A percentile compares a stretch with the other conserved stretches of the same genome.
phyloP scores from a whole-genome alignment of 2,888 invertebrate genomes.

The Dastarcus helophoroides region DNA sequence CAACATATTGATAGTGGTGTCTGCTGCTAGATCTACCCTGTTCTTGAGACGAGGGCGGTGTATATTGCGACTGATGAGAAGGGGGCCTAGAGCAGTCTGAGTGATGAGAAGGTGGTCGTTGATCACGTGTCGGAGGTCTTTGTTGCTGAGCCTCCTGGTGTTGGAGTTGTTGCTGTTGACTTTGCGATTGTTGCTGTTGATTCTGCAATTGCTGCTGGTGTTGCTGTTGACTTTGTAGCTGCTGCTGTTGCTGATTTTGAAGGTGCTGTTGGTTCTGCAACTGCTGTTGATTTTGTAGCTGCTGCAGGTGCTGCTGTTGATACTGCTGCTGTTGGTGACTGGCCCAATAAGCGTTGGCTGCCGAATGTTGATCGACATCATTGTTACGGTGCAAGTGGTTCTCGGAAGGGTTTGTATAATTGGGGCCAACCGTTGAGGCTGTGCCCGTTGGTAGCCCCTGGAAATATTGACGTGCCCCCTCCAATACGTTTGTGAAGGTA shows the following conservation, averaged over 20 bases:
- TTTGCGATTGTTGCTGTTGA: constrained; percentile 14
- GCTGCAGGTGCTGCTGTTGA: constrained; percentile 7
- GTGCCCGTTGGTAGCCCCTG: constrained; percentile 58
- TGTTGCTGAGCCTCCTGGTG: background rate
- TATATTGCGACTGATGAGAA: constrained; percentile 38
- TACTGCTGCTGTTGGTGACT: constrained; percentile 10
- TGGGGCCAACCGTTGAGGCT: constrained; percentile 30
- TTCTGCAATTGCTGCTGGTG: constrained; percentile 20
- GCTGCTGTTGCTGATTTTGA: too few species aligned
- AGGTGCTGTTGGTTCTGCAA: too few species aligned
- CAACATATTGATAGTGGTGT: constrained; percentile 24
- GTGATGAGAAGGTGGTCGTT: constrained; percentile 25
- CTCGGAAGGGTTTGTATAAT: constrained; percentile 20
- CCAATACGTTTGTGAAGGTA: constrained; percentile 68
- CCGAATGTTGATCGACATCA: constrained; percentile 18
- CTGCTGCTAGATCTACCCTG: constrained; percentile 16
- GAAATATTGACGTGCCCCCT: constrained; percentile 74
- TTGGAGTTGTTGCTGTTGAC: constrained; percentile 7
- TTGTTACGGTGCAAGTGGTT: background rate
- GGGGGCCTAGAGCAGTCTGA: constrained; percentile 28
- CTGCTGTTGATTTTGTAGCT: too few species aligned
- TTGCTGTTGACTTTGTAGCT: background rate
- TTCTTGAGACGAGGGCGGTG: constrained; percentile 35
- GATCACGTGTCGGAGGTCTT: constrained; percentile 15
- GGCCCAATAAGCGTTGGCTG: constrained; percentile 1